Evolutionary conservation across 2,888 invertebrate genomes (phyloP), one percentile per base, ranked within the genome.

Genomic region (Aphelenchoides bicaudatus): DNA sequence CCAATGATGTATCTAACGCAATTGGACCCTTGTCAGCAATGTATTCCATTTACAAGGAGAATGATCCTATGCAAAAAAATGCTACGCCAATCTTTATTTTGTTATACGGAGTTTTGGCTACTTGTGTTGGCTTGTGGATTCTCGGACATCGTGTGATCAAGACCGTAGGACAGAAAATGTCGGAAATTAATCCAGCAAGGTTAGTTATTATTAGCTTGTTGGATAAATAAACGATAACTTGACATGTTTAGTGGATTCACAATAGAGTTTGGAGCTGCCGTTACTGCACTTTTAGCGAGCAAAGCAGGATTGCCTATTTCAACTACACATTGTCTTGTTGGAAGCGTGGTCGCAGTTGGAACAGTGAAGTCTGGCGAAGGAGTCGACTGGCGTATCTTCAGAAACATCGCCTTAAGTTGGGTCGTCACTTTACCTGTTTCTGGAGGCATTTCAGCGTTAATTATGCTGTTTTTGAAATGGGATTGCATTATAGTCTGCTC

Each of bases 1-100:
- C 94, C 16, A 96, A 96, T 80, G 96, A 98, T 81, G 96, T 98
- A 61, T 89, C 93, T 82, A 98, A 98, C 81, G 93, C 94, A 2
- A 94, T 98, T 74, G 96, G 96, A 1, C 96, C 96, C 0, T 83
- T 98, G 52, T 89, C 96, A 59, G 92, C 91, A 0, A 82, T 98
- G 1, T 93, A 91, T 88, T 85, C 91, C 79, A 87, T 94, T 66
- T 92, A 89, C 79, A 85, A 86, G 3, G 89, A 89, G 77, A 90
- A 39, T 37, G 56, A 48, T 39, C 66, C 67, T 0, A 31, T 49
- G 16, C 67, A 67, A 47, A 23, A n/a, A 29, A 56, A 62, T n/a
- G 48, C 59, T 8, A 72, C 71, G 13, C 65, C 68, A n/a, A 58
- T 68, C n/a, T 69, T 57, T 56, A 88, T 96, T 72, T 84, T 98